Base-by-base conservation (phyloP, 2,113 vertebrate genomes). In the Pholis gunnellus region DNA sequence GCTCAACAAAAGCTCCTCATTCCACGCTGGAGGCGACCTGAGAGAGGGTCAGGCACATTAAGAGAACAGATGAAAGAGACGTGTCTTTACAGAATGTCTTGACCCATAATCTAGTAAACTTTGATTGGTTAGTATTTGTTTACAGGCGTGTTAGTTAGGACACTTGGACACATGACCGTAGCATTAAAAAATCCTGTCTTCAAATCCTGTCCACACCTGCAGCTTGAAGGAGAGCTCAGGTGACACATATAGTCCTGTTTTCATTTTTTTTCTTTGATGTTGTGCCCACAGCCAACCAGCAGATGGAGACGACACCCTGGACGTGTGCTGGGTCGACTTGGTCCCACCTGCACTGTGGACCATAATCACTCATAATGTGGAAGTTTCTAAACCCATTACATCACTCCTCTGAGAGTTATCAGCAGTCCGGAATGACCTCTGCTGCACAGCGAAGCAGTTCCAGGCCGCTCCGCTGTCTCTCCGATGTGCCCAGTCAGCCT, bases 1-100 rank as follows among this genome's bases (percentile, higher is more conserved):
- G 91, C 97, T 98, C 2, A 92, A 82, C 44, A 99, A 94, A 36
- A 99, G 96, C 72, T 97, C 96, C 80, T 97, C 96, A 5, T 96
- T 95, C 22, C 93, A 94, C 0, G 96, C 96, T 1, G 96, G 95
- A 31, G 95, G 93, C 0, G 95, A 95, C 88, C 97, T 99, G 95
- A 82, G 54, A 72, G 57, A 56, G 20, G 18, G 27, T 75, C 40
- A 31, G 18, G 69, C 34, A 34, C 31, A 34, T 29, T 29, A 29
- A 2, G 3, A 29, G 29, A 29, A 29, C 18, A 76, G 31, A 31
- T n/a, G 31, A 31, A 3, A 31, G 31, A 31, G 31, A 31, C 31
- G 31, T 31, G 31, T 31, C 31, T 31, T 4, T 31, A 31, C 31
- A 31, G 31, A 31, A 31, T 31, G 31, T 31, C 31, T 31, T 31